Evolutionary conservation across 2,888 invertebrate species (phyloP).

Genomic region (Drosophila helvetica): DNA sequence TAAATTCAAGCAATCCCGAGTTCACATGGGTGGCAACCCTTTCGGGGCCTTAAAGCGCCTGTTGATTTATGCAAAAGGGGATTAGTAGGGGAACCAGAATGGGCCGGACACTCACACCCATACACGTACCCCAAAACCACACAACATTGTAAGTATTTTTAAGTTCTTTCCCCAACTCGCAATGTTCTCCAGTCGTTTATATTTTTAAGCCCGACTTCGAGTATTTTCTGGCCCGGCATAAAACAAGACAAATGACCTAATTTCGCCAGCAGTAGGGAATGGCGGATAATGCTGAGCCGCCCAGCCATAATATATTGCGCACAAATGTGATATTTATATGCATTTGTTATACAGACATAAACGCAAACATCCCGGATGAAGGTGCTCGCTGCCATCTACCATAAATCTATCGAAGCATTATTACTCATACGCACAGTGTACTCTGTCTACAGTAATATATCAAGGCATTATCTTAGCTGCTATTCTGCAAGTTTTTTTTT

Average conservation of each 20-base stretch:
- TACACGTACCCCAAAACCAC: constrained; percentile 37
- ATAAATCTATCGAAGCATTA: constrained; percentile 72
- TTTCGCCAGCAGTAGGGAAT: constrained; percentile 54
- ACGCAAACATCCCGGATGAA: constrained; percentile 40
- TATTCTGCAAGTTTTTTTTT: constrained; percentile 26
- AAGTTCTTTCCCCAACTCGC: constrained; percentile 17
- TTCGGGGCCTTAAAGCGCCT: constrained; percentile 55
- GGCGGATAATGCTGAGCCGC: constrained; percentile 27
- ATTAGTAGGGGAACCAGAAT: constrained; percentile 34
- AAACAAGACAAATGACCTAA: constrained; percentile 76
- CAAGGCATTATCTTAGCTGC: constrained; percentile 59
- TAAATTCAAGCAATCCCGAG: constrained; percentile 54
- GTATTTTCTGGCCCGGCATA: constrained; percentile 42
- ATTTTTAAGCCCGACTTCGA: constrained; percentile 48
- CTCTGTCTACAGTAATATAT: constrained; percentile 55
- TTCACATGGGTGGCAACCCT: constrained; percentile 29
- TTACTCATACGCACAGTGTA: constrained; percentile 72
- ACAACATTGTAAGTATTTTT: constrained; percentile 20
- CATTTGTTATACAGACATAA: constrained; percentile 72
- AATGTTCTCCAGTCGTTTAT: constrained; percentile 50
- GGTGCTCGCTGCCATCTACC: constrained; percentile 45
- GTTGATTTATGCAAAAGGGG: constrained; percentile 72
- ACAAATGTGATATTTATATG: constrained; percentile 71
- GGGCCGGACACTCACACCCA: constrained; percentile 27
- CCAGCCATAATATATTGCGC: constrained; percentile 64